Evolutionary conservation across 2,797 vertebrate genomes (phyloP).

Genomic region (Danio jaintianensis): DNA sequence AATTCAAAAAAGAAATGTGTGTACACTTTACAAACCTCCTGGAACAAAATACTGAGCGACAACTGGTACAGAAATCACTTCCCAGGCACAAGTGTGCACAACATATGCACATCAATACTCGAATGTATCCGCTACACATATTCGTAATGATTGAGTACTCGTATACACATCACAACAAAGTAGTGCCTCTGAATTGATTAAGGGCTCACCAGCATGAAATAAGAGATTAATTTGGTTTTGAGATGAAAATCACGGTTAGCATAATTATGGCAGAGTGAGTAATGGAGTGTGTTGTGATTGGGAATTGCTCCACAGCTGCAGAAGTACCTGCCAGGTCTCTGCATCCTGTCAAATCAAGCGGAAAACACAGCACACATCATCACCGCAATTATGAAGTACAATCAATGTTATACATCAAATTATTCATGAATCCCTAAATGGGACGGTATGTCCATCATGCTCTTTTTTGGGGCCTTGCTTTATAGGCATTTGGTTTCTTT

Average conservation of each 20-base stretch:
- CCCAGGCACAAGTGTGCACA: background rate
- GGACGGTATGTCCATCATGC: constrained; percentile 7
- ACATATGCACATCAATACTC: constrained; percentile 26
- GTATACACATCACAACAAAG: constrained; percentile 40
- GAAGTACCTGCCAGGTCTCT: constrained; percentile 41
- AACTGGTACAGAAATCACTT: background rate
- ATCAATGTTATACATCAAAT: constrained; percentile 35
- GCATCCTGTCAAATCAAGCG: constrained; percentile 48
- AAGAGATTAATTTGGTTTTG: constrained; percentile 56
- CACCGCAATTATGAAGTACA: constrained; percentile 34
- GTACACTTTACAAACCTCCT: background rate
- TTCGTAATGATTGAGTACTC: constrained; percentile 43
- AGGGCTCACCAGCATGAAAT: constrained; percentile 51
- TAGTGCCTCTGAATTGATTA: constrained; percentile 53
- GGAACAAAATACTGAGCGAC: background rate
- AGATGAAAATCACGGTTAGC: constrained; percentile 51
- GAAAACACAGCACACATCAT: constrained; percentile 39
- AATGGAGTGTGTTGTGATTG: constrained; percentile 56
- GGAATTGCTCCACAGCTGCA: constrained; percentile 47
- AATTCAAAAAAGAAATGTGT: background rate
- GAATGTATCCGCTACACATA: constrained; percentile 19
- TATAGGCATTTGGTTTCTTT: background rate
- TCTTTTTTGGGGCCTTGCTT: background rate
- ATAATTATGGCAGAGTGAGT: constrained; percentile 58
- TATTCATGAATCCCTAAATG: constrained; percentile 31